phyloP scores from a whole-genome alignment of 2,797 vertebrate species.

The Streptopelia turtur region DNA sequence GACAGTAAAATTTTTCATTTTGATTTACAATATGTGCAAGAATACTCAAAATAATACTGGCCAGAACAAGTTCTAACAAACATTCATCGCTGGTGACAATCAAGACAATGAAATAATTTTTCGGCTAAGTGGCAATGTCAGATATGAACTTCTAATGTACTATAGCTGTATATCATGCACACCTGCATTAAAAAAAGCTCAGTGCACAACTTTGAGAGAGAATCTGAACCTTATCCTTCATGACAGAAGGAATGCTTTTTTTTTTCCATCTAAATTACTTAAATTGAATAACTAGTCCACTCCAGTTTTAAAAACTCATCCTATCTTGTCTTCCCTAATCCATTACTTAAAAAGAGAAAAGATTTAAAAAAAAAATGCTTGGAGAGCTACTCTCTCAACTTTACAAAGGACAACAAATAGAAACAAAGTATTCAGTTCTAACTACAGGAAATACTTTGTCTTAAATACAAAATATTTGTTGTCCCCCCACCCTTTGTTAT shows the following conservation, averaged over 20 bases:
- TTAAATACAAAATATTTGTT: not conserved
- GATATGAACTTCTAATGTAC: not conserved
- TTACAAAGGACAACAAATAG: not conserved
- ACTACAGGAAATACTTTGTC: not conserved
- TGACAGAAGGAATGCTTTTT: conserved; percentile 18
- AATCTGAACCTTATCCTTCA: not conserved
- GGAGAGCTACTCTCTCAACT: not conserved
- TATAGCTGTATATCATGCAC: not conserved
- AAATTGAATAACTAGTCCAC: not conserved
- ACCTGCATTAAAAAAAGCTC: not conserved
- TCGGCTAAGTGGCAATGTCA: not conserved
- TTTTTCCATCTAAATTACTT: not conserved
- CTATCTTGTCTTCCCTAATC: not conserved
- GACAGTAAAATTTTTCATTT: not conserved
- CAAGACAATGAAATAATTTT: not conserved
- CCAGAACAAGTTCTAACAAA: not conserved
- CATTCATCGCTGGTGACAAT: not conserved
- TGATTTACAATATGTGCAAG: not conserved
- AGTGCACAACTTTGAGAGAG: not conserved
- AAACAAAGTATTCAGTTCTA: not conserved
- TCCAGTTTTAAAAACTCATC: not conserved
- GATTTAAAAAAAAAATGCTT: not conserved
- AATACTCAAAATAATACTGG: not conserved
- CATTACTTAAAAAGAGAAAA: not conserved
- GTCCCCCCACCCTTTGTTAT: not conserved